A percentile compares a stretch with the other conserved stretches of the same genome.
Conservation (phyloP, 1,140 invertebrate genomes). For the Ruditapes philippinarum region DNA sequence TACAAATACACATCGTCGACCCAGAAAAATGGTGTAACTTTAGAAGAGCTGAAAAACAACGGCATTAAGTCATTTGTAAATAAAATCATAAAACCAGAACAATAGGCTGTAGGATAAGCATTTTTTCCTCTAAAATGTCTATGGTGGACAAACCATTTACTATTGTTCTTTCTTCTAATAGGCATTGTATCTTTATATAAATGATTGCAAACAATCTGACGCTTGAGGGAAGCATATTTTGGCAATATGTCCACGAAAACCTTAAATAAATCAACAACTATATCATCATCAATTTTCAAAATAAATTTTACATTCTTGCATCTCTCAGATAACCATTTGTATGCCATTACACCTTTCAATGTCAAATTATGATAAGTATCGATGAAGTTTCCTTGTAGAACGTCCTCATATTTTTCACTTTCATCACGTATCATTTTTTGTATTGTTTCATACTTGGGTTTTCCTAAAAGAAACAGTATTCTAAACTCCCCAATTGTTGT, state of each 20-base stretch:
- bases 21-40: slow-evolving; percentile 87
- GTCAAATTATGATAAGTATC: slow-evolving; percentile 84
- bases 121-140: slow-evolving; percentile 61
- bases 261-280: slow-evolving; percentile 47
- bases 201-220: slow-evolving; percentile 64
- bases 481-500: slow-evolving; percentile 64
- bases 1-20: slow-evolving; percentile 81
- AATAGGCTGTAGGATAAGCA: slow-evolving; percentile 73
- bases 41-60: slow-evolving; percentile 80
- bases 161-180: slow-evolving; percentile 38
- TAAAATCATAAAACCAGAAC: slow-evolving; percentile 72
- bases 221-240: neutral
- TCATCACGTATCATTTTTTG: slow-evolving; percentile 73
- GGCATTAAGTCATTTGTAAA: slow-evolving; percentile 67
- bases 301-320: slow-evolving; percentile 83
- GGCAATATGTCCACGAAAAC: slow-evolving; percentile 41
- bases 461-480: slow-evolving; percentile 91
- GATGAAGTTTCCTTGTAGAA: slow-evolving; percentile 83
- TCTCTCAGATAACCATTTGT: slow-evolving; percentile 85
- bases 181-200: neutral
- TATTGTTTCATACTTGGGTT: slow-evolving; percentile 83
- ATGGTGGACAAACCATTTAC: slow-evolving; percentile 71
- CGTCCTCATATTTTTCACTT: slow-evolving; percentile 74
- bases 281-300: slow-evolving; percentile 86
- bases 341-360: slow-evolving; percentile 91